phyloP scores from a whole-genome alignment of 2,888 invertebrate species.

The Perithous albicinctus region DNA sequence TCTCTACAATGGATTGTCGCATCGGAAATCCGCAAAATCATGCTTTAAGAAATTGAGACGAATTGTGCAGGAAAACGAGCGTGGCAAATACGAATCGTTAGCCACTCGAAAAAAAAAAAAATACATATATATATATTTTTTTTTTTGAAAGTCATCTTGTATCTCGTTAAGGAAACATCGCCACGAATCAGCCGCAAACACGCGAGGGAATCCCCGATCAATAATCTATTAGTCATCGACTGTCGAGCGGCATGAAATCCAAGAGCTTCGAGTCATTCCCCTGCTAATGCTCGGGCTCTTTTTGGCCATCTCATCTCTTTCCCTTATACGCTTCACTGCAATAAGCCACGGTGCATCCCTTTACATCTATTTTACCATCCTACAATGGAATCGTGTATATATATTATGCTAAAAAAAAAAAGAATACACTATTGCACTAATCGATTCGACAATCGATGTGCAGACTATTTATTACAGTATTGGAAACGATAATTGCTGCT shows the following conservation, averaged over 20 bases:
- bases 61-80: slow-evolving; percentile 25
- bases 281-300: slow-evolving; percentile 7
- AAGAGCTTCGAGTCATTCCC: slow-evolving; percentile 19
- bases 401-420: background rate
- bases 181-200: slow-evolving; percentile 35
- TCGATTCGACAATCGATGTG: background rate
- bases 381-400: slow-evolving; percentile 4
- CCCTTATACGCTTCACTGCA: background rate
- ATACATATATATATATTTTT: background rate
- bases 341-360: slow-evolving; percentile 13
- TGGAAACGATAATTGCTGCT: background rate
- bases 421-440: too few species aligned
- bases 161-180: slow-evolving; percentile 33
- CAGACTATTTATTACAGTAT: slow-evolving; percentile 39
- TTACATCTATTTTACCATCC: slow-evolving; percentile 38
- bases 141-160: slow-evolving; percentile 40
- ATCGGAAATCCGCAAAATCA: slow-evolving; percentile 47
- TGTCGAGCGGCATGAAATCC: slow-evolving; percentile 3
- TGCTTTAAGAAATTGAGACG: slow-evolving; percentile 19
- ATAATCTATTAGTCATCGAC: slow-evolving; percentile 58
- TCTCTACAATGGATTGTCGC: background rate
- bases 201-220: slow-evolving; percentile 33
- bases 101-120: slow-evolving; percentile 1
- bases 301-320: background rate
- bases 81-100: slow-evolving; percentile 38